phyloP scores from a whole-genome alignment of 2,888 invertebrate genomes.

The Ditula angustiorana region DNA sequence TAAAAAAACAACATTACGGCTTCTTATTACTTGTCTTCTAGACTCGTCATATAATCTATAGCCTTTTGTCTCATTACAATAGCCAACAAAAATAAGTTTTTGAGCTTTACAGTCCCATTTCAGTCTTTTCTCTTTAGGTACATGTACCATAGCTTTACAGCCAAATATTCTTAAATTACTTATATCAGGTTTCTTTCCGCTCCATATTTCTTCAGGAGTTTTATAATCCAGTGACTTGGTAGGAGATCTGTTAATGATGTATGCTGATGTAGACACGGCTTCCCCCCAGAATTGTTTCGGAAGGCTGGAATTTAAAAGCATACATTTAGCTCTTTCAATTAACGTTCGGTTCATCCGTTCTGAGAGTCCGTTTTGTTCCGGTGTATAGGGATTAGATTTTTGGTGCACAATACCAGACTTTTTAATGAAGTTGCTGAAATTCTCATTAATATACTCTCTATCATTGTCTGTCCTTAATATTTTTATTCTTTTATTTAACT shows the following conservation, averaged over 20 bases:
- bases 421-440: constrained; percentile 39
- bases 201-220: constrained; percentile 35
- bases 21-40: too few species aligned
- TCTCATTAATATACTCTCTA: constrained; percentile 41
- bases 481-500: constrained; percentile 39
- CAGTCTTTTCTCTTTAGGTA: constrained; percentile 31
- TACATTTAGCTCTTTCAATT: constrained; percentile 44
- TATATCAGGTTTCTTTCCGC: constrained; percentile 33
- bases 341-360: constrained; percentile 51
- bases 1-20: too few species aligned
- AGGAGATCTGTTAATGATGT: constrained; percentile 36
- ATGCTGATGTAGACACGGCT: constrained; percentile 43
- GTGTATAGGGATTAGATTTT: constrained; percentile 49
- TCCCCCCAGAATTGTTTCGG: constrained; percentile 45
- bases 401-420: constrained; percentile 51
- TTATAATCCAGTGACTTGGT: constrained; percentile 4
- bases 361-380: constrained; percentile 55
- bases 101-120: constrained; percentile 36
- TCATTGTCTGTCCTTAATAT: constrained; percentile 43
- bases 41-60: constrained; percentile 27
- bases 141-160: constrained; percentile 27
- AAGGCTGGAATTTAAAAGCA: constrained; percentile 43
- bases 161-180: constrained; percentile 36
- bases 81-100: constrained; percentile 36
- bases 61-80: constrained; percentile 34